A percentile compares a stretch with the other conserved stretches of the same genome.
Evolutionary conservation across 2,888 invertebrate species (phyloP).

Genomic region (Metallyticus violacea): DNA sequence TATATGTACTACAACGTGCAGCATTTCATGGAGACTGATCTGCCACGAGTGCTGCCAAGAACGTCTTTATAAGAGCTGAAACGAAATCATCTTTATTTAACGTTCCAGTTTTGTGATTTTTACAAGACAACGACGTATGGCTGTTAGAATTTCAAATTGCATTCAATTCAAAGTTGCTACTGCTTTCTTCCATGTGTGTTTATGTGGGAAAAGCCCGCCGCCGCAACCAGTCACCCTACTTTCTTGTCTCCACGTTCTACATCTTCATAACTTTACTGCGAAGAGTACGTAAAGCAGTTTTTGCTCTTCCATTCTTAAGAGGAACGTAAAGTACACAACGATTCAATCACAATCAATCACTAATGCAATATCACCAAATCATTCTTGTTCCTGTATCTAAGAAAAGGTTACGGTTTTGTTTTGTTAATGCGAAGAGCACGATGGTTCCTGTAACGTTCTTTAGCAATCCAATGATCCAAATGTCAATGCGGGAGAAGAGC

Average conservation of each 20-base stretch:
- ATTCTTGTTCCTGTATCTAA: no score
- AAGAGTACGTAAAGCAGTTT: not conserved
- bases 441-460: no score
- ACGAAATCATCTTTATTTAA: slow-evolving; percentile 12
- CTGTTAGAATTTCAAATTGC: slow-evolving; percentile 18
- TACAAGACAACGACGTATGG: not conserved
- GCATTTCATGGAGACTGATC: not conserved
- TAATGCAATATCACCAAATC: not conserved
- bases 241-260: not conserved
- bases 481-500: no score
- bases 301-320: not conserved
- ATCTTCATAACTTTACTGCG: not conserved
- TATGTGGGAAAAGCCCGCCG: not conserved
- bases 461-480: no score
- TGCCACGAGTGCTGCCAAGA: not conserved
- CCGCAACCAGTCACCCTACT: not conserved
- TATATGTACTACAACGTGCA: not conserved
- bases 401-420: no score
- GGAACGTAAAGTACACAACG: not conserved
- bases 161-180: slow-evolving; percentile 7
- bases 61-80: not conserved
- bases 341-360: not conserved
- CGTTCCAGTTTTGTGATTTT: not conserved
- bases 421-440: no score
- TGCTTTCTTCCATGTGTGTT: not conserved